A percentile compares a stretch with the other conserved stretches of the same genome.
Evolutionary conservation across 2,113 vertebrate genomes (phyloP).

Genomic region (Oplegnathus fasciatus): DNA sequence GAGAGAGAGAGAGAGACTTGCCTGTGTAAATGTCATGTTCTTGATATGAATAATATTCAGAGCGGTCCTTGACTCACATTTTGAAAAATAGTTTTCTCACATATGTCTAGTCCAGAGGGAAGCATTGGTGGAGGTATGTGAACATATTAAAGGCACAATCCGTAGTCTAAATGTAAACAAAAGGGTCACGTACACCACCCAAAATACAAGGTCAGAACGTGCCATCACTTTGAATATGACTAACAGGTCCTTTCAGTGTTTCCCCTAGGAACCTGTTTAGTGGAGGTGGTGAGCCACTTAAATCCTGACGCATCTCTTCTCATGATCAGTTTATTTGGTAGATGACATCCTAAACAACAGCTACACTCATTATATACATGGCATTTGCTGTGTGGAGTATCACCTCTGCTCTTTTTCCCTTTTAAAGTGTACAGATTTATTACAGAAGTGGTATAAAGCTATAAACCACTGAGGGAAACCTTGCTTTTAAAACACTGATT

Average conservation of each 20-base stretch:
- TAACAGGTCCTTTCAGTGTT: not conserved
- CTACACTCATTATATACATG: not conserved
- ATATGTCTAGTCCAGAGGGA: not conserved
- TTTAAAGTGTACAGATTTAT: not conserved
- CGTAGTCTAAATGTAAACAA: conserved; percentile 10
- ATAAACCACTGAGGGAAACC: not conserved
- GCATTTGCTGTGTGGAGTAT: not conserved
- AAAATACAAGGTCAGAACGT: not conserved
- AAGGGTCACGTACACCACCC: not conserved
- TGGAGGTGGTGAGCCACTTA: not conserved
- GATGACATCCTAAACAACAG: not conserved
- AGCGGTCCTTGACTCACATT: conserved; percentile 23
- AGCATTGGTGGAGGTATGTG: not conserved
- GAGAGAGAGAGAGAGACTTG: not conserved
- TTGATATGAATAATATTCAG: conserved; percentile 50
- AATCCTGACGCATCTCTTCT: not conserved
- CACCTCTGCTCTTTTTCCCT: not conserved
- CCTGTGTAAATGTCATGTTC: conserved; percentile 60
- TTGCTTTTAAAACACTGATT: not conserved
- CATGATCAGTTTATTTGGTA: not conserved
- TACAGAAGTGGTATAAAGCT: not conserved
- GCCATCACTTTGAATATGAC: not conserved
- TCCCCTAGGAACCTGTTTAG: not conserved
- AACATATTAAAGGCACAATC: not conserved
- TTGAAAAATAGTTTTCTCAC: conserved; percentile 12